These are phyloP conservation scores for Amblyjoppa proteus DNA, from an alignment of 2,888 invertebrate genomes.

Conservation along the genomic window DNA sequence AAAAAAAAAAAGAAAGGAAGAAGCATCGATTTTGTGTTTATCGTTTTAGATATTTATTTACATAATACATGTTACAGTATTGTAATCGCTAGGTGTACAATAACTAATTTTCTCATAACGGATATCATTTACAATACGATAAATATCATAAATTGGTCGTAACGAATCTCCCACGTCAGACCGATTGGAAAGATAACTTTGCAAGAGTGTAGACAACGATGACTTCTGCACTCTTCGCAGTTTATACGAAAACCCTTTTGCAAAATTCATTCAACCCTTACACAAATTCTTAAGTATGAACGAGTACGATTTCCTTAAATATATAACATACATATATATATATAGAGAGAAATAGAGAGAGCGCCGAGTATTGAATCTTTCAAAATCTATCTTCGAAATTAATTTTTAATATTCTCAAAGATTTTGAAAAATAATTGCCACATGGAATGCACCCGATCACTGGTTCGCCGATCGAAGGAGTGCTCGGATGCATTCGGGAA, in stretches of 20 bases:
- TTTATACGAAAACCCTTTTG: conserved; percentile 14
- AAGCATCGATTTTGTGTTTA: conserved; percentile 48
- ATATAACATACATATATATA: background rate
- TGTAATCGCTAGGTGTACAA: conserved; percentile 63
- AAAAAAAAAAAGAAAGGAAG: conserved; percentile 52
- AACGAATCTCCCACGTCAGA: conserved; percentile 34
- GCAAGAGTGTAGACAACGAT: background rate
- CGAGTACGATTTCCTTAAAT: conserved; percentile 23
- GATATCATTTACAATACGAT: conserved; percentile 74
- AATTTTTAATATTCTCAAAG: conserved; percentile 52
- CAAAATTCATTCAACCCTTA: conserved; percentile 12
- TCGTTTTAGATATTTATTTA: conserved; percentile 70
- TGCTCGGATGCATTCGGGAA: conserved; percentile 56
- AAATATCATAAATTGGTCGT: conserved; percentile 65
- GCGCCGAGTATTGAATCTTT: conserved; percentile 57
- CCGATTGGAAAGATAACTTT: conserved; percentile 32
- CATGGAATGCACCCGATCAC: conserved; percentile 51
- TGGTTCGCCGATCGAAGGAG: conserved; percentile 11
- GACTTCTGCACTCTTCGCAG: conserved; percentile 2
- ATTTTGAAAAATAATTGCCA: conserved; percentile 67
- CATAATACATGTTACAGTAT: conserved; percentile 70
- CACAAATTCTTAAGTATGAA: conserved; percentile 23
- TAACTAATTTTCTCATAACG: conserved; percentile 69
- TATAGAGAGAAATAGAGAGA: conserved; percentile 7
- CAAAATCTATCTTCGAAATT: conserved; percentile 63